Percentiles rank a stretch among this genome's conserved stretches.
Evolutionary conservation across 1,140 invertebrate species (phyloP).

Genomic region (Polypedilum pembai): DNA sequence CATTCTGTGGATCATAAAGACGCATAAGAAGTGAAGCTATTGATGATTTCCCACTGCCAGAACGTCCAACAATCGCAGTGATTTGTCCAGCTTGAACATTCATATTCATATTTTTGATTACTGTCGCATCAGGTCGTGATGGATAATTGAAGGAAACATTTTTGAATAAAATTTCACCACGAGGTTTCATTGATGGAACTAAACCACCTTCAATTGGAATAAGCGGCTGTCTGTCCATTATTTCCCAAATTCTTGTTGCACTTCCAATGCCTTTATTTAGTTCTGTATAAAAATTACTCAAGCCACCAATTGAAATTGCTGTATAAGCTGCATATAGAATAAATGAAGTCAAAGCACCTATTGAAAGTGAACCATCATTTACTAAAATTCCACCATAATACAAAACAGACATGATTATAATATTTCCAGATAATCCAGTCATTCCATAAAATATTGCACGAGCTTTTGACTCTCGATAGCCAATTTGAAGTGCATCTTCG

Average conservation of each 20-base stretch:
- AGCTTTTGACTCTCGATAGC: constrained; percentile 80
- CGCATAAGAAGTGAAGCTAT: constrained; percentile 66
- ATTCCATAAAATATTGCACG: constrained; percentile 86
- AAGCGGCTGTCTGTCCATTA: constrained; percentile 70
- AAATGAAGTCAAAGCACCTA: constrained; percentile 87
- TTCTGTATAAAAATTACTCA: constrained; percentile 87
- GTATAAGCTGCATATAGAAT: constrained; percentile 88
- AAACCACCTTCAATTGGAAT: constrained; percentile 60
- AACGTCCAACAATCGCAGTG: constrained; percentile 73
- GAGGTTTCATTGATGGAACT: constrained; percentile 38
- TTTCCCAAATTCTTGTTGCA: constrained; percentile 77
- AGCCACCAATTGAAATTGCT: constrained; percentile 75
- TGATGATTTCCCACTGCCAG: constrained; percentile 81
- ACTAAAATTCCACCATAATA: constrained; percentile 92
- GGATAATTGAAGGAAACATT: constrained; percentile 70
- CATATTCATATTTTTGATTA: constrained; percentile 63
- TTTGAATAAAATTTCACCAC: constrained; percentile 56
- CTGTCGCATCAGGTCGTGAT: constrained; percentile 52
- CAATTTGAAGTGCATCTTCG: constrained; percentile 64
- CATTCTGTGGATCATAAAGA: constrained; percentile 71
- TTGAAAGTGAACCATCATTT: constrained; percentile 67
- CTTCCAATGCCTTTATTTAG: constrained; percentile 90
- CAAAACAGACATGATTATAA: constrained; percentile 83
- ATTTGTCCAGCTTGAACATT: constrained; percentile 60
- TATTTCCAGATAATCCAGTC: constrained; percentile 89